A percentile compares a stretch with the other conserved stretches of the same genome.
Evolutionary conservation across 2,113 vertebrate genomes (phyloP).

Genomic region (Lophochroa leadbeateri): DNA sequence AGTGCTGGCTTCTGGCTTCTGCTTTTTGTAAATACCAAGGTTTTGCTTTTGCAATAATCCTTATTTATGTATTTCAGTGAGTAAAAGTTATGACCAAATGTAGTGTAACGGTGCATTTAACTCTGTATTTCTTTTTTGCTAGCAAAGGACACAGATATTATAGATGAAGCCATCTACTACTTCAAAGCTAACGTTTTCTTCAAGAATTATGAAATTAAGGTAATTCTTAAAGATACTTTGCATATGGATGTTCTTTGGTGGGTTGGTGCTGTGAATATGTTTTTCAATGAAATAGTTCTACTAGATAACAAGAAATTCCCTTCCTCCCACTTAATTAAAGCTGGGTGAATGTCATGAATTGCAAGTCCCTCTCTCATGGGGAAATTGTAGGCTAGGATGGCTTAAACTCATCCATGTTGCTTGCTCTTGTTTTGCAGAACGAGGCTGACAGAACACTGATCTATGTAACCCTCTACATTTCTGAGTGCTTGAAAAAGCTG

Average conservation of each 20-base stretch:
- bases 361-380: not conserved
- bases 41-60: not conserved
- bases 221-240: conserved; percentile 58
- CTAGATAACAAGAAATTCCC: not conserved
- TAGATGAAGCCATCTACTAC: conserved; percentile 98
- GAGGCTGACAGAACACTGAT: conserved; percentile 98
- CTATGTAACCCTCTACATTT: conserved; percentile 97
- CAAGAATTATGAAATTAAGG: conserved; percentile 99
- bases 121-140: conserved; percentile 14
- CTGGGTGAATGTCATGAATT: not conserved
- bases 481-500: conserved; percentile 96
- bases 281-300: not conserved
- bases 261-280: not conserved
- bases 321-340: not conserved
- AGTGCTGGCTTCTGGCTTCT: not conserved
- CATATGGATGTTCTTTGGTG: not conserved
- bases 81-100: not conserved
- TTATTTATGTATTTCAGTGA: not conserved
- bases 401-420: not conserved
- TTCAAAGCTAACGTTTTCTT: conserved; percentile 99
- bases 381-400: not conserved
- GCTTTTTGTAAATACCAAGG: not conserved
- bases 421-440: conserved; percentile 79
- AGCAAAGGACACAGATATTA: conserved; percentile 94
- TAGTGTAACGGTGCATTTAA: not conserved